Evolutionary conservation across 1,140 invertebrate species (phyloP).

Genomic region (Hylaeus anthracinus): DNA sequence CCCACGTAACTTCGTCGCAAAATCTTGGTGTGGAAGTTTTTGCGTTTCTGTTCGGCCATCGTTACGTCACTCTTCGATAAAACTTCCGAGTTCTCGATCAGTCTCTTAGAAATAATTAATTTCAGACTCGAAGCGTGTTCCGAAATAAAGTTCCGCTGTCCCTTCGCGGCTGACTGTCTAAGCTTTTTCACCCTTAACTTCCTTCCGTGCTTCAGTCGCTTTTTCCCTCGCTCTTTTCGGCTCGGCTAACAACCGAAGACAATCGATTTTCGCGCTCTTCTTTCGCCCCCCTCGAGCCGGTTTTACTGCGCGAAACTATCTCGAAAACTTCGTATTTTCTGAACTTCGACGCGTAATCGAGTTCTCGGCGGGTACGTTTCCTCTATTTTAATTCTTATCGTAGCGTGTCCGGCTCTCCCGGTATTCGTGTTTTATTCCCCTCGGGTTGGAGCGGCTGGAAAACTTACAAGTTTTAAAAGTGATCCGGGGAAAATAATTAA

Average conservation of each 20-base stretch:
- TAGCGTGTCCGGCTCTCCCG: background rate
- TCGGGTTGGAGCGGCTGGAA: background rate
- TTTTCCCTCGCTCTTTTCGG: too few relatives aligned
- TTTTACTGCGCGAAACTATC: background rate
- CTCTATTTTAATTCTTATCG: conserved; percentile 1
- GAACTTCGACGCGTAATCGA: conserved; percentile 5
- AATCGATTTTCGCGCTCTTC: conserved; percentile 16
- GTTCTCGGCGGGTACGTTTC: conserved; percentile 13
- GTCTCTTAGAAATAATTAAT: conserved; percentile 49
- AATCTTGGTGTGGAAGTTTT: too few relatives aligned
- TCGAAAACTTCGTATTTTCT: background rate
- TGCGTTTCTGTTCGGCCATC: background rate
- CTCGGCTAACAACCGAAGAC: conserved; percentile 21
- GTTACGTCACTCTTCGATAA: background rate
- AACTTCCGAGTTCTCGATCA: conserved; percentile 22
- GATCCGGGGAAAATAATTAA: conserved; percentile 57
- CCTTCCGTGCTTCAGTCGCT: background rate
- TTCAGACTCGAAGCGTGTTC: conserved; percentile 19
- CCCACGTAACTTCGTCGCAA: too few relatives aligned
- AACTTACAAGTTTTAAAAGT: background rate
- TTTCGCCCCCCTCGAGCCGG: background rate
- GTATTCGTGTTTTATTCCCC: background rate
- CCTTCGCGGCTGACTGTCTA: background rate
- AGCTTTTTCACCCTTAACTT: background rate
- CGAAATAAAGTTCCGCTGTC: background rate